Evolutionary conservation across 2,888 invertebrate species (phyloP), one percentile per base, ranked within the genome.

Genomic region (Therioaphis trifolii): DNA sequence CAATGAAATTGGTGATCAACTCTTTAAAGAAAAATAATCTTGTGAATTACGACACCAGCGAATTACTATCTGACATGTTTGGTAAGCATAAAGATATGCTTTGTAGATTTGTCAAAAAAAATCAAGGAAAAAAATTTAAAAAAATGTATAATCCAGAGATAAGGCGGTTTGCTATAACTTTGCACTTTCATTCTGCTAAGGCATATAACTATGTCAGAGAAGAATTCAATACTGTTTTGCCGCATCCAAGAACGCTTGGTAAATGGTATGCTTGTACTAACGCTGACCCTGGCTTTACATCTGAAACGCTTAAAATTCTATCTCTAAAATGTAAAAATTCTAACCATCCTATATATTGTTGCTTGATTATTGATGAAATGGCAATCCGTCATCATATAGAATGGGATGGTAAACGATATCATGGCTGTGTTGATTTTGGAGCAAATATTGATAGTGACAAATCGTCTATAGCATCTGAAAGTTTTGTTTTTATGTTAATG

Each of bases 321-420:
- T 49, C 71, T 18, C 29, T 49, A 49, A 52, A 46, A 49, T 72
- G 49, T n/a, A 72, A 72, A 72, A 76, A 43, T 11, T 24, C 24
- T 29, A 27, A 76, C 43, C 7, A 18, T 2, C 24, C 52, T 2
- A 63, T 61, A 43, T 46, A 63, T n/a, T 76, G 76, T 63, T 21
- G n/a, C 11, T 76, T 76, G 46, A 35, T 76, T 9, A 29, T 61
- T 27, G 76, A 76, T 58, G 76, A 76, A 76, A 76, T 76, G 29
- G 61, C 76, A 35, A 76, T 76, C 12, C 58, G 58, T 24, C 3
- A 76, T 35, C 76, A 76, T 58, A 12, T 69, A 46, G 82, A 29
- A 63, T 58, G 76, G 43, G 86, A 88, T 85, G 87, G 43, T 43
- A 21, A 43, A 43, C 40, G 43, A 18, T 68, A 68, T 43, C 68